Percentiles rank a stretch among this genome's conserved stretches.
Evolutionary conservation across 2,797 vertebrate species (phyloP).

Genomic region (Gastrophryne carolinensis): DNA sequence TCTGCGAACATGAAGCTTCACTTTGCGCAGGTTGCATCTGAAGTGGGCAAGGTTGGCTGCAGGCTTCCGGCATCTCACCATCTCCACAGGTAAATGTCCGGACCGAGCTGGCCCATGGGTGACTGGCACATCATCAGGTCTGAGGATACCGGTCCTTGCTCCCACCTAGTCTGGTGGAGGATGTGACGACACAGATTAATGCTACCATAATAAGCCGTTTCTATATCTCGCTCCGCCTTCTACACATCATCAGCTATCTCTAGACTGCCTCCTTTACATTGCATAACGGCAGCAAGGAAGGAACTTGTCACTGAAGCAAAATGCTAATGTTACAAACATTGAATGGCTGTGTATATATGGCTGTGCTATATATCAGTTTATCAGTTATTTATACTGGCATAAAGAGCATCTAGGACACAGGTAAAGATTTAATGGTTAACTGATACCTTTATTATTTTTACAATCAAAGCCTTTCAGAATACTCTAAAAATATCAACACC

Average conservation of each 20-base stretch:
- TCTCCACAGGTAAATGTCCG: conserved; percentile 75
- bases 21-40: conserved; percentile 78
- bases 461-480: too few species aligned
- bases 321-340: too few species aligned
- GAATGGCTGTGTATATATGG: too few species aligned
- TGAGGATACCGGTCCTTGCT: conserved; percentile 58
- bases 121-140: conserved; percentile 79
- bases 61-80: conserved; percentile 86
- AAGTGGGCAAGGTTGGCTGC: conserved; percentile 70
- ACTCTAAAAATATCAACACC: too few species aligned
- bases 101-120: conserved; percentile 71
- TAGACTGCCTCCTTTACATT: too few species aligned
- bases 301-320: too few species aligned
- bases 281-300: too few species aligned
- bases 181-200: conserved; percentile 49
- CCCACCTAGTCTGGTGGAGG: conserved; percentile 35
- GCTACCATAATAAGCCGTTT: conserved; percentile 38
- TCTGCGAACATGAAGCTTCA: conserved; percentile 77
- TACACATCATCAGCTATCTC: conserved; percentile 52
- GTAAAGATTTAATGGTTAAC: too few species aligned
- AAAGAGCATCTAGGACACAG: too few species aligned
- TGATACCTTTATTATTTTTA: too few species aligned
- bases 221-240: conserved; percentile 62
- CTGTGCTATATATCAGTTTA: too few species aligned
- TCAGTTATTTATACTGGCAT: too few species aligned